Percentiles rank a stretch among this genome's conserved stretches.
Evolutionary conservation across 2,797 vertebrate species (phyloP).

Genomic region (Alosa sapidissima): DNA sequence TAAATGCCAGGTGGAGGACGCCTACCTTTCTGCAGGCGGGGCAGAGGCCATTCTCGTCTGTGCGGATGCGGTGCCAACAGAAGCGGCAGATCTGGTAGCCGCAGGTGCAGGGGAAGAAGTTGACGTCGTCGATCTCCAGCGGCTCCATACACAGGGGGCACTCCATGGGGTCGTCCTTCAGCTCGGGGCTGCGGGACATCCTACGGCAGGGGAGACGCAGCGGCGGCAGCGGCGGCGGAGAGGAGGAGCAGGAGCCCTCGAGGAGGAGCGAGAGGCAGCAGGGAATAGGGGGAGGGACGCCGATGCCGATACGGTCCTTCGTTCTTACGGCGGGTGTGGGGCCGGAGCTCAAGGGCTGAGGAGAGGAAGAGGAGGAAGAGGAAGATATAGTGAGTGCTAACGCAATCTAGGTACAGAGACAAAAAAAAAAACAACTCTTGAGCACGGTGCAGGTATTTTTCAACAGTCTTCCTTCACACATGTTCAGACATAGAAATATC

Average conservation of each 20-base stretch:
- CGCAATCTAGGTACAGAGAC: neutral
- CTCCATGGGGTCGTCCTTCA: slow-evolving; percentile 89
- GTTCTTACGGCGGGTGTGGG: slow-evolving; percentile 8
- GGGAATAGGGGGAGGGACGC: neutral
- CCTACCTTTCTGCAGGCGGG: slow-evolving; percentile 90
- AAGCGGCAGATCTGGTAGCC: slow-evolving; percentile 92
- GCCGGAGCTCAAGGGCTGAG: neutral
- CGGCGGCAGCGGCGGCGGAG: neutral
- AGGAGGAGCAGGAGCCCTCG: neutral
- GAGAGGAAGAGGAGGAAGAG: neutral
- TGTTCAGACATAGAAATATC: neutral
- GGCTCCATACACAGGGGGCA: slow-evolving; percentile 92
- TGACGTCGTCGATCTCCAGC: slow-evolving; percentile 89
- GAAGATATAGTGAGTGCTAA: neutral
- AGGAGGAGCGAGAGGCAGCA: neutral
- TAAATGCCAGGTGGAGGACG: neutral
- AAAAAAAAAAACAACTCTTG: neutral
- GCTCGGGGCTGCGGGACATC: slow-evolving; percentile 87
- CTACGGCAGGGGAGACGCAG: slow-evolving; percentile 40
- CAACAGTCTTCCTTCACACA: neutral
- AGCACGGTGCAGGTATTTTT: neutral
- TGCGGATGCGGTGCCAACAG: slow-evolving; percentile 92
- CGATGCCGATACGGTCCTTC: neutral
- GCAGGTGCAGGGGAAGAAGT: slow-evolving; percentile 93
- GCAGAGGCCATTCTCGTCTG: slow-evolving; percentile 91